A percentile compares a stretch with the other conserved stretches of the same genome.
phyloP scores from a whole-genome alignment of 2,797 vertebrate species.

The Echeneis naucrates region DNA sequence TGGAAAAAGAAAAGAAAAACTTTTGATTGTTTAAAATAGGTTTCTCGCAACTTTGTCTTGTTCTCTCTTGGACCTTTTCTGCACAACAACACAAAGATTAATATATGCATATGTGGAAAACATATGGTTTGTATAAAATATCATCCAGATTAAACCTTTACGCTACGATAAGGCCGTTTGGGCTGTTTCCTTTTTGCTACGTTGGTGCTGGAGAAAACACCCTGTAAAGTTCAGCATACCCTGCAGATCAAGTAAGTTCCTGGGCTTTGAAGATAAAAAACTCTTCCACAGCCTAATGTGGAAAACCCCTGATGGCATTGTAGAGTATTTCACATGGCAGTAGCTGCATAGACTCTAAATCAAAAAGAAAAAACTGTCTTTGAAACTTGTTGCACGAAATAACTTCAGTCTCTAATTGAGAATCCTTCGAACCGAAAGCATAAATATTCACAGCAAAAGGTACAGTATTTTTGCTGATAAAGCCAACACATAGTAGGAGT shows the following conservation, averaged over 20 bases:
- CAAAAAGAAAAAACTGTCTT: slow-evolving; percentile 4
- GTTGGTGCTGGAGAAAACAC: slow-evolving; percentile 6
- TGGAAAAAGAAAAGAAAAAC: background rate
- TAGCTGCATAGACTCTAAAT: slow-evolving; percentile 5
- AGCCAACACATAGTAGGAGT: slow-evolving; percentile 23
- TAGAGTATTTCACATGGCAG: slow-evolving; percentile 22
- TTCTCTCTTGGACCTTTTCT: background rate
- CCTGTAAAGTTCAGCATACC: slow-evolving; percentile 19
- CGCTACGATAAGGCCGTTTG: background rate
- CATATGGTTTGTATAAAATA: background rate
- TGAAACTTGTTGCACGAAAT: slow-evolving; percentile 7
- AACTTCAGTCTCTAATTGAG: background rate
- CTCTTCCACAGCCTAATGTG: slow-evolving; percentile 8
- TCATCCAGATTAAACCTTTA: background rate
- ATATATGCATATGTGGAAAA: background rate
- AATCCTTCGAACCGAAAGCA: slow-evolving; percentile 14
- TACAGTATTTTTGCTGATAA: background rate
- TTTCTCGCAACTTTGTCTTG: background rate
- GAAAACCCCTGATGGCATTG: slow-evolving; percentile 26
- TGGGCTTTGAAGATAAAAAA: slow-evolving; percentile 48
- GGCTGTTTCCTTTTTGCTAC: background rate
- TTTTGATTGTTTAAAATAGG: slow-evolving; percentile 36
- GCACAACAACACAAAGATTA: background rate
- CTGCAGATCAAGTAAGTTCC: slow-evolving; percentile 26
- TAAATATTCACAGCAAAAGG: background rate